Evolutionary conservation across 2,888 invertebrate genomes (phyloP).

Genomic region (Caenorhabditis angaria): DNA sequence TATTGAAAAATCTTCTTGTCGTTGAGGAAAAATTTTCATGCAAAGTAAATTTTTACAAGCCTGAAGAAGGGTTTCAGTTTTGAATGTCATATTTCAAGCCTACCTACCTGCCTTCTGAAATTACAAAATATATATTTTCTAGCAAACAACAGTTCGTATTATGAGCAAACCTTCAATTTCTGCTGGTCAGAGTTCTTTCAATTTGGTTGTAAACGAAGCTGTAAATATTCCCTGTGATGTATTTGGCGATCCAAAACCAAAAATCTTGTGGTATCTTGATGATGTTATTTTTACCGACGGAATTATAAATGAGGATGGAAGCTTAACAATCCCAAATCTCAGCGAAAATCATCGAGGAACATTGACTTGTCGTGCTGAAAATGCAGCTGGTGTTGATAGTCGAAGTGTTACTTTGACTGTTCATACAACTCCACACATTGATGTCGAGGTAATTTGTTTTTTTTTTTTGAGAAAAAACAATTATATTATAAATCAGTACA

Average conservation of each 20-base stretch:
- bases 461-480: background rate
- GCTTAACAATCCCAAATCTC: conserved; percentile 55
- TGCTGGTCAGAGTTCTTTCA: conserved; percentile 66
- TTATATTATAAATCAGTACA: background rate
- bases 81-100: no score
- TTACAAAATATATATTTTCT: conserved; percentile 7
- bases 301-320: conserved; percentile 60
- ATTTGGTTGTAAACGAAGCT: conserved; percentile 62
- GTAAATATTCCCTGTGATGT: conserved; percentile 66
- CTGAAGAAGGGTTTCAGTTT: no score
- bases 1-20: background rate
- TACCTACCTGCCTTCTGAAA: background rate
- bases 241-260: conserved; percentile 61
- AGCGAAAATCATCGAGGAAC: conserved; percentile 34
- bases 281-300: conserved; percentile 57
- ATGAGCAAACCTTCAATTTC: conserved; percentile 61
- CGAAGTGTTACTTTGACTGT: conserved; percentile 70
- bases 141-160: conserved; percentile 49
- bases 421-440: conserved; percentile 65
- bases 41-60: no score
- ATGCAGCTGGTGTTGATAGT: conserved; percentile 64
- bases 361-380: conserved; percentile 63
- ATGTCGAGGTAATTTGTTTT: conserved; percentile 35
- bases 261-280: conserved; percentile 64
- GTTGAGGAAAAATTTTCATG: no score